Evolutionary conservation across 2,113 vertebrate genomes (phyloP).

Genomic region (Poeciliopsis prolifica): DNA sequence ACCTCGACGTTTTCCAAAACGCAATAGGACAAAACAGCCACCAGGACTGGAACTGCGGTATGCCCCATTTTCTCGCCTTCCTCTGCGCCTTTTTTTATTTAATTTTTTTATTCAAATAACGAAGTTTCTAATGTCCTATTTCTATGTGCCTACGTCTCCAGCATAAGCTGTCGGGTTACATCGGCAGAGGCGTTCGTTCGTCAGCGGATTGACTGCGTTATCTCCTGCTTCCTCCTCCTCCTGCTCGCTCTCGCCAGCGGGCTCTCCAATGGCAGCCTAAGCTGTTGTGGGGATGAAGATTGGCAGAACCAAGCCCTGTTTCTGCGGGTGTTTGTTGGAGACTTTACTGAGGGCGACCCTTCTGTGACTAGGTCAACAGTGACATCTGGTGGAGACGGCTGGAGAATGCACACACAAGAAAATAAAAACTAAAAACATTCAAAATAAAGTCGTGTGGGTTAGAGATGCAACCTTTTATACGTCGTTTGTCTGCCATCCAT

Average conservation of each 20-base stretch:
- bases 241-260: slow-evolving; percentile 49
- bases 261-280: slow-evolving; percentile 67
- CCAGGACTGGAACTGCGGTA: slow-evolving; percentile 68
- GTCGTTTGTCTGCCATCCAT: no score
- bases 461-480: no score
- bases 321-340: slow-evolving; percentile 68
- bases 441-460: neutral
- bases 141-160: slow-evolving; percentile 35
- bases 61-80: slow-evolving; percentile 75
- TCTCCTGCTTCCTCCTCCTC: slow-evolving; percentile 69
- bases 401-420: neutral
- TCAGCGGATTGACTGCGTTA: slow-evolving; percentile 36
- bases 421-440: no score
- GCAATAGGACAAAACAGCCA: slow-evolving; percentile 73
- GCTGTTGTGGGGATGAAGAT: slow-evolving; percentile 61
- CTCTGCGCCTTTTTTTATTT: slow-evolving; percentile 43
- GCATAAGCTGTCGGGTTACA: slow-evolving; percentile 57
- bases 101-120: slow-evolving; percentile 14
- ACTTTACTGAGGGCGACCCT: slow-evolving; percentile 2
- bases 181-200: slow-evolving; percentile 44
- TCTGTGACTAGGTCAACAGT: slow-evolving; percentile 33
- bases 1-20: slow-evolving; percentile 75
- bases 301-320: slow-evolving; percentile 79
- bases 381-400: slow-evolving; percentile 59
- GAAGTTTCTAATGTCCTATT: slow-evolving; percentile 42